Evolutionary conservation across 2,888 invertebrate species (phyloP).

Genomic region (Tortrix viridana): DNA sequence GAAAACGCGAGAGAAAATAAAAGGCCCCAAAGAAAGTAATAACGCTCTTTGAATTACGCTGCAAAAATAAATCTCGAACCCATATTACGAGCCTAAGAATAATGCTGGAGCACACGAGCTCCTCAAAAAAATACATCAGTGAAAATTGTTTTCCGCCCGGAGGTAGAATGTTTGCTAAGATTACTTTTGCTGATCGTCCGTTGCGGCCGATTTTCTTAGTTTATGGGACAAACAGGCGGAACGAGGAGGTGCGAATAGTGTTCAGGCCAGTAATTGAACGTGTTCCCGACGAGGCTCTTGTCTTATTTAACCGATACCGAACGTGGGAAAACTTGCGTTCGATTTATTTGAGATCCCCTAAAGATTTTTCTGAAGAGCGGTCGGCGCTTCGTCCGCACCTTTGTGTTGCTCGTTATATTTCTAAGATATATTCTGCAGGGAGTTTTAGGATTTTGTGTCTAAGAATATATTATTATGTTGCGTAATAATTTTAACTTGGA

Average conservation of each 20-base stretch:
- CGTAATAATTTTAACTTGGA: too few relatives aligned
- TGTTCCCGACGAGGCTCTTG: slow-evolving; percentile 39
- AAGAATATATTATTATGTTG: slow-evolving; percentile 13
- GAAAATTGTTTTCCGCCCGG: slow-evolving; percentile 67
- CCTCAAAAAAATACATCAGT: slow-evolving; percentile 65
- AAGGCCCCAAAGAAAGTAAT: slow-evolving; percentile 40
- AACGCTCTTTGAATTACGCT: slow-evolving; percentile 43
- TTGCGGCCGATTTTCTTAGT: slow-evolving; percentile 63
- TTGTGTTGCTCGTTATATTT: slow-evolving; percentile 32
- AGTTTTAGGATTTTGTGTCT: slow-evolving; percentile 18
- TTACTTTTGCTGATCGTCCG: slow-evolving; percentile 67
- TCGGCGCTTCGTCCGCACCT: slow-evolving; percentile 19
- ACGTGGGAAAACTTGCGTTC: slow-evolving; percentile 36
- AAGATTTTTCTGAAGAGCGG: slow-evolving; percentile 34
- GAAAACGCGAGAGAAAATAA: slow-evolving; percentile 39
- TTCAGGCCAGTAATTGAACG: slow-evolving; percentile 45
- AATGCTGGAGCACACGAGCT: slow-evolving; percentile 47
- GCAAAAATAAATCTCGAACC: slow-evolving; percentile 45
- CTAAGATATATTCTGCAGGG: slow-evolving; percentile 14
- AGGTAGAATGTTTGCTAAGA: slow-evolving; percentile 66
- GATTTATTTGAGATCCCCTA: slow-evolving; percentile 39
- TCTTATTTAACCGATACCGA: slow-evolving; percentile 38
- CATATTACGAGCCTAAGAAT: slow-evolving; percentile 46
- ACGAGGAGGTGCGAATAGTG: slow-evolving; percentile 59
- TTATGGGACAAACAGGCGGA: slow-evolving; percentile 57